phyloP scores from a whole-genome alignment of 2,888 invertebrate species.

The Zhengitettix transpicula region DNA sequence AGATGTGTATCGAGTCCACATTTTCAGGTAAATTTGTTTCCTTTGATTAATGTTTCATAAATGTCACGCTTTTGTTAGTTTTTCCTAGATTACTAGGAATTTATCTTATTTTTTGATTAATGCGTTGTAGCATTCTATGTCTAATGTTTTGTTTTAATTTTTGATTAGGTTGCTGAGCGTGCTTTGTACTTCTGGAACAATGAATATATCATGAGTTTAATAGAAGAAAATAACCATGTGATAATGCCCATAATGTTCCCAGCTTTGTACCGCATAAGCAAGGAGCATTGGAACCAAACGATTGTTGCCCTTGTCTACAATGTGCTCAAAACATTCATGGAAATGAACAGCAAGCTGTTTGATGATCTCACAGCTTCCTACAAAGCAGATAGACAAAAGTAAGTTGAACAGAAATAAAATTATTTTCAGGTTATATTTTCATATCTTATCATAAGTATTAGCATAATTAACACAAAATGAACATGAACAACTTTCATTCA shows the following conservation, averaged over 20 bases:
- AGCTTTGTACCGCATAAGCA: slow-evolving; percentile 94
- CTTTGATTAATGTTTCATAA: background rate
- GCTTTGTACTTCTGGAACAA: slow-evolving; percentile 99
- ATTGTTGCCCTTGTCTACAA: slow-evolving; percentile 99
- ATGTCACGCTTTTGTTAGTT: background rate
- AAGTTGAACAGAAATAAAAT: slow-evolving; percentile 26
- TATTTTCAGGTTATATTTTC: too few relatives aligned
- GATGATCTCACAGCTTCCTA: slow-evolving; percentile 98
- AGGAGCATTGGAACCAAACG: slow-evolving; percentile 99
- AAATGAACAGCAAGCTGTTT: slow-evolving; percentile 99
- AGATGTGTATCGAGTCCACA: slow-evolving; percentile 99
- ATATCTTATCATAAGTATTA: too few relatives aligned
- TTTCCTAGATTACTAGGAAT: background rate
- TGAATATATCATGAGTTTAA: slow-evolving; percentile 98
- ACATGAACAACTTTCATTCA: too few relatives aligned
- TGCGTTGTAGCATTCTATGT: too few relatives aligned
- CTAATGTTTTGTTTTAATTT: too few relatives aligned
- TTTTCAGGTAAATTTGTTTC: slow-evolving; percentile 61
- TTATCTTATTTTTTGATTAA: too few relatives aligned
- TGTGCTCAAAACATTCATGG: slow-evolving; percentile 99
- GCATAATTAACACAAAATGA: too few relatives aligned
- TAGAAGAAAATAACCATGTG: slow-evolving; percentile 95
- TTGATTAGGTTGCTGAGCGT: slow-evolving; percentile 81
- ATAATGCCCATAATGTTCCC: slow-evolving; percentile 99
- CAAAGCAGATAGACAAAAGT: slow-evolving; percentile 99